phyloP scores from a whole-genome alignment of 2,888 invertebrate species.

The Lithosia quadra region DNA sequence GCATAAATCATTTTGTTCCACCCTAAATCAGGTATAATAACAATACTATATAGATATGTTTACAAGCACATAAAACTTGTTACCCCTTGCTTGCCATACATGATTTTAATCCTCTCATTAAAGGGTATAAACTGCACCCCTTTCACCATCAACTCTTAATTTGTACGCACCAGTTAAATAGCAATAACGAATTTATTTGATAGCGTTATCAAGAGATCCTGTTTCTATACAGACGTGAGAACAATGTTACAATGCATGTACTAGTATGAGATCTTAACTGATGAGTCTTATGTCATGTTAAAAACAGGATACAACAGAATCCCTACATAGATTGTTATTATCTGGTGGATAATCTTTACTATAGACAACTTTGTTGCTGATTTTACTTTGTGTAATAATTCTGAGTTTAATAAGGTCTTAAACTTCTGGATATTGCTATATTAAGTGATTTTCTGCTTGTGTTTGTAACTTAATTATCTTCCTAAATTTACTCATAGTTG shows the following conservation, averaged over 20 bases:
- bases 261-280: not conserved
- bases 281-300: not conserved
- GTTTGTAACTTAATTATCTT: not conserved
- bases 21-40: not conserved
- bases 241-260: not conserved
- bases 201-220: not conserved
- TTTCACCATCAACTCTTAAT: conserved; percentile 28
- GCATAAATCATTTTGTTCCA: not conserved
- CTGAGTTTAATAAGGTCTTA: not conserved
- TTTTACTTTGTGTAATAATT: not conserved
- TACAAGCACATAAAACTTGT: conserved; percentile 15
- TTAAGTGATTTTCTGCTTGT: not conserved
- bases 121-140: conserved; percentile 27
- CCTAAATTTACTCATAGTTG: not conserved
- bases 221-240: not conserved
- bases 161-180: conserved; percentile 12
- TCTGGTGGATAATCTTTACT: not conserved
- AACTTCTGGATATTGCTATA: not conserved
- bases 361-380: not conserved
- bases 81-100: conserved; percentile 30
- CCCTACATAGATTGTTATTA: not conserved
- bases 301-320: not conserved
- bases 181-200: conserved; percentile 14
- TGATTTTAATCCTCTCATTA: conserved; percentile 36
- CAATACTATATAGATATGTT: not conserved